Conservation (phyloP, 1,140 invertebrate species). For the Caligus rogercresseyi region DNA sequence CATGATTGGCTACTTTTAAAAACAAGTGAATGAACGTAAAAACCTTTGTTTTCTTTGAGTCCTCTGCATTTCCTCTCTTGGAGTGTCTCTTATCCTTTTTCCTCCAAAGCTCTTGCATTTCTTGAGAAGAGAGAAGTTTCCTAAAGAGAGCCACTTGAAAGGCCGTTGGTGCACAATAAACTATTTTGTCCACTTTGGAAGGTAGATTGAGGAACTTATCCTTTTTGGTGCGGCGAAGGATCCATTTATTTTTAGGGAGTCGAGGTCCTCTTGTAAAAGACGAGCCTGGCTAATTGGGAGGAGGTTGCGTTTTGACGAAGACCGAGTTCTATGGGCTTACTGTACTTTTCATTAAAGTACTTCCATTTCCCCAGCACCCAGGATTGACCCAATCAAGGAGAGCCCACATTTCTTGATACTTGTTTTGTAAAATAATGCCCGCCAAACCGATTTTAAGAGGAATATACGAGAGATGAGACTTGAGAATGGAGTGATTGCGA, state of each 20-base stretch:
- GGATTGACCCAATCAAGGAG: conserved; percentile 20
- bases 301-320: conserved; percentile 7
- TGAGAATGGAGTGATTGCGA: conserved; percentile 1
- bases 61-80: conserved; percentile 8
- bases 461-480: neutral
- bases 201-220: conserved; percentile 31
- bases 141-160: conserved; percentile 29
- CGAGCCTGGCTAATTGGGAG: conserved; percentile 1
- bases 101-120: conserved; percentile 25
- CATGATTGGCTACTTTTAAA: conserved; percentile 13
- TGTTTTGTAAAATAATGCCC: conserved; percentile 13
- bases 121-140: conserved; percentile 27
- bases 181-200: conserved; percentile 28
- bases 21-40: conserved; percentile 21
- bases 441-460: conserved; percentile 9
- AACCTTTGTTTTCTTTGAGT: conserved; percentile 12
- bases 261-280: conserved; percentile 2
- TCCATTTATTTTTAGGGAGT: conserved; percentile 5
- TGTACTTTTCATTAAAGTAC: conserved; percentile 9
- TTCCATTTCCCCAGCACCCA: conserved; percentile 14
- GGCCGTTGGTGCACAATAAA: conserved; percentile 29
- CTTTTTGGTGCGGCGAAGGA: conserved; percentile 31
- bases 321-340: conserved; percentile 5
- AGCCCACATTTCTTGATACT: conserved; percentile 19
- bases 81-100: conserved; percentile 11